Evolutionary conservation across 2,113 vertebrate genomes (phyloP).

Genomic region (Aphyosemion australe): DNA sequence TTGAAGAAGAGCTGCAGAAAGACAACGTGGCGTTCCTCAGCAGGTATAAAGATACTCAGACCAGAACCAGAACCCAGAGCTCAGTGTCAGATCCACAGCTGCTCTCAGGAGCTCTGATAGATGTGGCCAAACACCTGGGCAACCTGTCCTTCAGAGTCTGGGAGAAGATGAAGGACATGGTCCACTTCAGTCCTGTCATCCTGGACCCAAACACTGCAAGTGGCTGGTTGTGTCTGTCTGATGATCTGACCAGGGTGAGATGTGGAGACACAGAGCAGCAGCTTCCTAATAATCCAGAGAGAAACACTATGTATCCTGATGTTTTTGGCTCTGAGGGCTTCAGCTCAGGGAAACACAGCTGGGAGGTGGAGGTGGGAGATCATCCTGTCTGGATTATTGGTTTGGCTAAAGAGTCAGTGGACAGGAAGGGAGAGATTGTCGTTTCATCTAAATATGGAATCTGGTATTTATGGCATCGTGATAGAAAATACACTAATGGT

Average conservation of each 20-base stretch:
- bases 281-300: constrained; percentile 50
- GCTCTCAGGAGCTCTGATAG: constrained; percentile 10
- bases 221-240: background rate
- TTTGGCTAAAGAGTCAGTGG: constrained; percentile 37
- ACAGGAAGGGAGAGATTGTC: background rate
- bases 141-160: constrained; percentile 24
- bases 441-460: constrained; percentile 9
- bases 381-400: constrained; percentile 27
- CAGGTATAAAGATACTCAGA: constrained; percentile 38
- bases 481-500: background rate
- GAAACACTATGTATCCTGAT: background rate
- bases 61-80: constrained; percentile 30
- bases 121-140: constrained; percentile 6
- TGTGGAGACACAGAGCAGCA: background rate
- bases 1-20: constrained; percentile 48
- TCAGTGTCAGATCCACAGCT: constrained; percentile 38
- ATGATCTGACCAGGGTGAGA: constrained; percentile 37
- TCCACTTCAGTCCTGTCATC: constrained; percentile 32
- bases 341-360: constrained; percentile 34
- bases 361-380: constrained; percentile 50
- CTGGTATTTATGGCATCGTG: background rate
- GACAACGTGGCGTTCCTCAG: constrained; percentile 29
- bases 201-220: constrained; percentile 35
- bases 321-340: constrained; percentile 27
- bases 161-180: constrained; percentile 22